Percentiles rank a stretch among this genome's conserved stretches.
Evolutionary conservation across 30 jellyfish, hydroid and myxozoan species (phyloP).

Genomic region (Chrysaora quinquecirrha): DNA sequence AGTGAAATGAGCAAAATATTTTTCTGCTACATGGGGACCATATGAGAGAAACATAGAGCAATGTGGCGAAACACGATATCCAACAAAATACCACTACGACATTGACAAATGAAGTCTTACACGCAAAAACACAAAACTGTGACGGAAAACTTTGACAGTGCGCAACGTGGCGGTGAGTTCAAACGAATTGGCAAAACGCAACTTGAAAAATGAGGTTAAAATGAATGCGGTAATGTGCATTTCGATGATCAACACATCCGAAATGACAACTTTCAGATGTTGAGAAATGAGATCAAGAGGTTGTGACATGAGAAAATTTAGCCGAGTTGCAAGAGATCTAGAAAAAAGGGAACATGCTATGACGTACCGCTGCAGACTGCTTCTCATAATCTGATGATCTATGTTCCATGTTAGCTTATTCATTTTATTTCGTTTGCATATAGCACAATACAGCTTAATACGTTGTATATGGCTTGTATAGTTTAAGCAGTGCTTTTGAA

Average conservation of each 20-base stretch:
- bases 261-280: slow-evolving; percentile 20
- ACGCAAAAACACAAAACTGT: slow-evolving; percentile 21
- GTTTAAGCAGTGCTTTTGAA: no score
- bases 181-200: slow-evolving; percentile 15
- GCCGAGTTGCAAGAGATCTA: background rate
- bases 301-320: background rate
- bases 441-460: no score
- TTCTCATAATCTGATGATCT: no score
- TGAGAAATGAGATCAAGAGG: slow-evolving; percentile 25
- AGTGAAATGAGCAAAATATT: no score
- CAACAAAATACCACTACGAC: background rate
- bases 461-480: no score
- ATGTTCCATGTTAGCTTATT: no score
- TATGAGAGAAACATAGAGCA: no score
- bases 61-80: background rate
- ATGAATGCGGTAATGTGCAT: slow-evolving; percentile 16
- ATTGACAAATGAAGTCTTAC: slow-evolving; percentile 41
- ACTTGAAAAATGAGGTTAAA: slow-evolving; percentile 42
- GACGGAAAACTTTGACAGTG: slow-evolving; percentile 4
- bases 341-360: background rate
- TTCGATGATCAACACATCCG: slow-evolving; percentile 8
- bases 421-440: no score
- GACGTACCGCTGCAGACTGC: no score
- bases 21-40: no score
- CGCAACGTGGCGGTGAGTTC: slow-evolving; percentile 10